Evolutionary conservation across 2,113 vertebrate species (phyloP).

Genomic region (Ammodytes marinus): DNA sequence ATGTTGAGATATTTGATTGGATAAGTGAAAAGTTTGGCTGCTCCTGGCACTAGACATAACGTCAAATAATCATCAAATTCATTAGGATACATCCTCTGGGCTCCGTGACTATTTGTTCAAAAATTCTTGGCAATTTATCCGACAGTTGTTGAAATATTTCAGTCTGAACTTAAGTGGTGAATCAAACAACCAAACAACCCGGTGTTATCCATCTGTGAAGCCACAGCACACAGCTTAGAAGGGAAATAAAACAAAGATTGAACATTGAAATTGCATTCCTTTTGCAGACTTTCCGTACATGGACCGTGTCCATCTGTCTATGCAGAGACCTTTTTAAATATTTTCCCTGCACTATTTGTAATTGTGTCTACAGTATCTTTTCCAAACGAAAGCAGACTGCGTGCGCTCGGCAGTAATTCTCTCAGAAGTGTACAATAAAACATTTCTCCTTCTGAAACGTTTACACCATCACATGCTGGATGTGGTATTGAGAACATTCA

Average conservation of each 20-base stretch:
- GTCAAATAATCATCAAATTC: neutral
- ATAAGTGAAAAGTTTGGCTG: too few species aligned
- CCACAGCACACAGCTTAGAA: too few species aligned
- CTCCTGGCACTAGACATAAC: neutral
- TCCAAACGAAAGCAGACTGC: conserved; percentile 23
- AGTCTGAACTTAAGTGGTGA: neutral
- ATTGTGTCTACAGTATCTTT: neutral
- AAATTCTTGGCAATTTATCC: neutral
- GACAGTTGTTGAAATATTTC: neutral
- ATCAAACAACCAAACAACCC: neutral
- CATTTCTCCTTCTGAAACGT: conserved; percentile 8
- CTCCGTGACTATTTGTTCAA: neutral
- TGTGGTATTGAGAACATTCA: conserved; percentile 25
- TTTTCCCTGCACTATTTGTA: neutral
- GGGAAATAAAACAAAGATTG: neutral
- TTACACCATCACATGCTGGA: conserved; percentile 10
- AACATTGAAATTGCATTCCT: neutral
- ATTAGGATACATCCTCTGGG: neutral
- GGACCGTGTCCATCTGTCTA: neutral
- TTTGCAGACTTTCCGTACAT: neutral
- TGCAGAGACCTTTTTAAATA: neutral
- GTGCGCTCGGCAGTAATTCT: neutral
- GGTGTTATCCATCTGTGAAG: neutral
- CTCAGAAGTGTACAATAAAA: conserved; percentile 24
- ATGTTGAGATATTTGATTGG: too few species aligned